Evolutionary conservation across 1,140 invertebrate genomes (phyloP).

Genomic region (Pentalonia nigronervosa): DNA sequence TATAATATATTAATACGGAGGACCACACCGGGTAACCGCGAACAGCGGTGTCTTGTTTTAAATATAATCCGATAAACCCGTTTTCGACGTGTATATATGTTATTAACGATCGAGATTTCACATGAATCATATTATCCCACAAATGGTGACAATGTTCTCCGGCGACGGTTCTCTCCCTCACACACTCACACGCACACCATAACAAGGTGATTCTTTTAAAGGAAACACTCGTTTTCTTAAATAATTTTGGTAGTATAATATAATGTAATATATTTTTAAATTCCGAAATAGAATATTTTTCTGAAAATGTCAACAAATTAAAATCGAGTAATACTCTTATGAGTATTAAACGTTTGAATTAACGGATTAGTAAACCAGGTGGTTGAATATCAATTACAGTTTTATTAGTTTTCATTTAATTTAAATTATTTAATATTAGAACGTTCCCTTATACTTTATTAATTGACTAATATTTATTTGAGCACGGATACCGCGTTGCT

Average conservation of each 20-base stretch:
- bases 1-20: neutral
- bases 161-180: neutral
- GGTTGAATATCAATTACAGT: neutral
- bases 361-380: neutral
- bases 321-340: too few relatives aligned
- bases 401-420: neutral
- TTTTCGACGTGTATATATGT: neutral
- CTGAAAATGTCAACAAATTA: neutral
- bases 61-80: conserved; percentile 34
- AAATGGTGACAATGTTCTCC: neutral
- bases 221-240: neutral
- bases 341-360: neutral
- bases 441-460: too few relatives aligned
- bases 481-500: too few relatives aligned
- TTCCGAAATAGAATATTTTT: neutral
- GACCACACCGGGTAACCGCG: neutral
- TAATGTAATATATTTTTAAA: neutral
- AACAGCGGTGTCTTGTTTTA: neutral
- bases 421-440: too few relatives aligned
- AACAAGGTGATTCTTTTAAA: neutral
- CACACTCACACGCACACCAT: too few relatives aligned
- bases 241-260: neutral
- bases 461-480: too few relatives aligned
- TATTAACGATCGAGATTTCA: conserved; percentile 34
- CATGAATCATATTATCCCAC: neutral